A percentile compares a stretch with the other conserved stretches of the same genome.
phyloP scores from a whole-genome alignment of 2,113 vertebrate genomes.

The Hemicordylus capensis region DNA sequence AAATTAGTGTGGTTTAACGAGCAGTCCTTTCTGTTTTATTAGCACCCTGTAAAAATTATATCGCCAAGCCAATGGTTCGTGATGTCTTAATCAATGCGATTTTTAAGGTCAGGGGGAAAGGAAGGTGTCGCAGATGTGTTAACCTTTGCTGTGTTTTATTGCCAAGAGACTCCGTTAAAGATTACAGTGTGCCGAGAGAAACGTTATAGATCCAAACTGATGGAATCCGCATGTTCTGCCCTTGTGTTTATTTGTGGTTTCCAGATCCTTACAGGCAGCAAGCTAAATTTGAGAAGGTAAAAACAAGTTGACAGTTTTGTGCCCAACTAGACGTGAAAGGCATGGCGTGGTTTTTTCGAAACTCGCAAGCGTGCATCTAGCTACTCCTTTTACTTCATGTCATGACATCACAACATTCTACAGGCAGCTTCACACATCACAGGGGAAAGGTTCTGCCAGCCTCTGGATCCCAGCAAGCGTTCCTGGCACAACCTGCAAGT shows the following conservation, averaged over 20 bases:
- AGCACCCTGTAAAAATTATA: slow-evolving; percentile 49
- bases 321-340: background rate
- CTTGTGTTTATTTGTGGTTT: background rate
- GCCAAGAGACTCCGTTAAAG: slow-evolving; percentile 26
- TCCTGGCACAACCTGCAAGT: too few relatives aligned
- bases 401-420: background rate
- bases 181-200: slow-evolving; percentile 23
- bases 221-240: background rate
- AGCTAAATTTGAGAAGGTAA: background rate
- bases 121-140: slow-evolving; percentile 39
- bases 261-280: background rate
- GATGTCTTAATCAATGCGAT: slow-evolving; percentile 27
- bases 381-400: background rate
- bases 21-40: slow-evolving; percentile 12
- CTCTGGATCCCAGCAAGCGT: too few relatives aligned
- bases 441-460: too few relatives aligned
- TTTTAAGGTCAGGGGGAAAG: slow-evolving; percentile 43
- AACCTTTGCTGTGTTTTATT: slow-evolving; percentile 41
- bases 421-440: too few relatives aligned
- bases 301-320: background rate
- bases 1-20: slow-evolving; percentile 57
- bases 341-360: background rate
- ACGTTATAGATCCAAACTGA: slow-evolving; percentile 36
- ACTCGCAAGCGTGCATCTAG: background rate
- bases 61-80: slow-evolving; percentile 2